Evolutionary conservation across 2,113 vertebrate genomes (phyloP), one percentile per base, ranked within the genome.

Genomic region (Clinocottus analis): DNA sequence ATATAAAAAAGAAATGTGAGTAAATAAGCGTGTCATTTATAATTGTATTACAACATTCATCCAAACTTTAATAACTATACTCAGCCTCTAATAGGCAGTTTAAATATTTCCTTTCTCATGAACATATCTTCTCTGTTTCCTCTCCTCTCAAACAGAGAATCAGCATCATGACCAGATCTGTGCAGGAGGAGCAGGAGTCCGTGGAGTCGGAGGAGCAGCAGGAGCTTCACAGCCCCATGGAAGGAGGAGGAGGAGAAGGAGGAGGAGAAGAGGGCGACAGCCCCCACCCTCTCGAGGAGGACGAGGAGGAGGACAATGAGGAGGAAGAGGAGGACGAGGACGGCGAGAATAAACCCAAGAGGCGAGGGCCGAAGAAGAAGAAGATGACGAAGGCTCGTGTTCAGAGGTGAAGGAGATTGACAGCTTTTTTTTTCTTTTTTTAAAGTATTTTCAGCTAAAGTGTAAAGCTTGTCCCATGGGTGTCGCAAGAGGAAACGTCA

Each of bases 331-430:
- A 97, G 7, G 97, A 96, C 14, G 96, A 97, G 0, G 97, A 97
- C 0, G 97, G 98, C 3, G 97, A 97, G 55, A 96, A 96, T 85
- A 99, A 98, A 85, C 98, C 98, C 72, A 99, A 99, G 85, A 93
- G 97, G 61, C 95, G 98, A 7, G 98, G 98, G 10, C 98, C 98
- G 13, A 99, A 99, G 87, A 99, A 98, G 95, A 99, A 99, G 94
- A 99, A 99, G 89, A 99, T 99, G 98, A 99, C 98, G 9, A 99
- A 99, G 93, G 98, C 98, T 0, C 96, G 98, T 3, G 14, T 98
- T 82, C 98, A 99, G 91, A 95, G 98, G 69, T 93, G 43, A 86
- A 25, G 60, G 10, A 39, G 19, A 27, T 7, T 35, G 14, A 21
- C 23, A 33, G 63, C 25, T 12, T n/a, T n/a, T n/a, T n/a, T n/a